phyloP scores from a whole-genome alignment of 2,113 vertebrate genomes.

The Triplophysa rosa region DNA sequence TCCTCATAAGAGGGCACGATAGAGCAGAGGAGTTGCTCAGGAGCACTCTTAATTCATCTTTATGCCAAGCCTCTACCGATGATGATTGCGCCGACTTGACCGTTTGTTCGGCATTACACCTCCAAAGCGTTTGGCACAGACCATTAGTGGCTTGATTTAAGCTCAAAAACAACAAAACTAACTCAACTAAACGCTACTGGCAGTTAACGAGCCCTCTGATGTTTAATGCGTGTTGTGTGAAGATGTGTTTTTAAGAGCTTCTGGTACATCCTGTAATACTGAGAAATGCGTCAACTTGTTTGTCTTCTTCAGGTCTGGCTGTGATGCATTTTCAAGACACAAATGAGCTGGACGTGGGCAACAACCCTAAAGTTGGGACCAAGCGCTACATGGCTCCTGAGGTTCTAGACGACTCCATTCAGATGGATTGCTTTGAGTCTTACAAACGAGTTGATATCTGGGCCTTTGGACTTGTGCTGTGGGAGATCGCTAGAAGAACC shows the following conservation, averaged over 20 bases:
- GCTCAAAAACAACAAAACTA: too few relatives aligned
- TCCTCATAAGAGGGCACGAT: not conserved
- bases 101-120: too few relatives aligned
- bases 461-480: conserved; percentile 96
- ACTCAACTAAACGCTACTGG: too few relatives aligned
- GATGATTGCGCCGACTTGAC: too few relatives aligned
- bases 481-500: conserved; percentile 94
- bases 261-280: not conserved
- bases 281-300: not conserved
- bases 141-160: too few relatives aligned
- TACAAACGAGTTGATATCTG: conserved; percentile 97
- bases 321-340: conserved; percentile 99
- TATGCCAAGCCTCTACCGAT: too few relatives aligned
- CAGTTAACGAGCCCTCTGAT: not conserved
- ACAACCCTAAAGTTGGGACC: conserved; percentile 96
- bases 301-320: conserved; percentile 80
- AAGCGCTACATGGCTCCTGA: conserved; percentile 99
- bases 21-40: not conserved
- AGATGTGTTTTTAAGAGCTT: too few relatives aligned
- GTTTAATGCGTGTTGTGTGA: not conserved
- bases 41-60: too few relatives aligned
- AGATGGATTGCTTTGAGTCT: conserved; percentile 96
- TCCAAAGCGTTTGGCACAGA: too few relatives aligned
- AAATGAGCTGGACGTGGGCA: conserved; percentile 94
- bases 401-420: conserved; percentile 93